A percentile compares a stretch with the other conserved stretches of the same genome.
phyloP scores from a whole-genome alignment of 2,113 vertebrate genomes.

The Camelus dromedarius region DNA sequence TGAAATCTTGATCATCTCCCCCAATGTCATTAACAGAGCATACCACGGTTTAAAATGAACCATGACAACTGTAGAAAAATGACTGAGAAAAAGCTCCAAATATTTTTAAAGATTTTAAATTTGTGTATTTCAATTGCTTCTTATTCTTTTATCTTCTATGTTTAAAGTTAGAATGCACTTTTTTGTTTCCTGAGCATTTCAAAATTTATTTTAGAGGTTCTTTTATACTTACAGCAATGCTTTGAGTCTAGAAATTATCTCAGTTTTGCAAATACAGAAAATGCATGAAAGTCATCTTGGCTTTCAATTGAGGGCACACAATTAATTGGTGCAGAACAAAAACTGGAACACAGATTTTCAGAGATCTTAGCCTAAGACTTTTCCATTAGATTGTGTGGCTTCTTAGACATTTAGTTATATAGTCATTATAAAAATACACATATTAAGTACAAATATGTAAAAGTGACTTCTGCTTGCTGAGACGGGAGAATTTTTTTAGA shows the following conservation, averaged over 20 bases:
- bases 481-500: neutral
- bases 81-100: neutral
- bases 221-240: neutral
- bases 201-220: neutral
- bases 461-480: neutral
- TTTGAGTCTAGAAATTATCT: constrained; percentile 19
- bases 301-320: neutral
- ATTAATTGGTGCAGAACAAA: constrained; percentile 29
- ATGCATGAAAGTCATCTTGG: neutral
- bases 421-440: neutral
- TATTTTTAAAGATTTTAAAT: constrained; percentile 19
- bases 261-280: constrained; percentile 27
- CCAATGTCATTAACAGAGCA: neutral
- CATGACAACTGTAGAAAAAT: neutral
- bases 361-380: neutral
- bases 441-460: neutral
- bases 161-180: neutral
- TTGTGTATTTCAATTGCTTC: neutral
- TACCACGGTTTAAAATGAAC: neutral
- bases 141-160: neutral
- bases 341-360: neutral
- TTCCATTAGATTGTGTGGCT: neutral
- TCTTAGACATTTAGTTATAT: neutral
- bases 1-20: neutral
- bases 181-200: constrained; percentile 23